These are phyloP conservation scores for Phalacrocorax pelagicus DNA, from an alignment of 2,113 vertebrate genomes.

Conservation along the genomic window DNA sequence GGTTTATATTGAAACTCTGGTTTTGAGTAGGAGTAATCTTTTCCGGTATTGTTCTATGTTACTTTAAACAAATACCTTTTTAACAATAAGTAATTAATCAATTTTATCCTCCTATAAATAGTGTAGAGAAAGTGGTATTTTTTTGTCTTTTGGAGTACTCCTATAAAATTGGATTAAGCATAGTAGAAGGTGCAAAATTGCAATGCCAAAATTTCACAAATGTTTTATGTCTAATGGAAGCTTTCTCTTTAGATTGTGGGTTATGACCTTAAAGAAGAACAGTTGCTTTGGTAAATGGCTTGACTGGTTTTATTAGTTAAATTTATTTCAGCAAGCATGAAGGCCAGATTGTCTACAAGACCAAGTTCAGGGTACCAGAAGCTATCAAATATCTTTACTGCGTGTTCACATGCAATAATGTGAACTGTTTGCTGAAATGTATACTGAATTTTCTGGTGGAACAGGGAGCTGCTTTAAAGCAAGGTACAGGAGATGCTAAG, in stretches of 20 bases:
- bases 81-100: neutral
- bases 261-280: neutral
- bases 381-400: neutral
- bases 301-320: neutral
- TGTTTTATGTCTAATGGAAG: neutral
- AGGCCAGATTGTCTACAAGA: neutral
- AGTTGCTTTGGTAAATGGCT: neutral
- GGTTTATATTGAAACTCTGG: neutral
- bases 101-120: neutral
- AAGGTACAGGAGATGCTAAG: neutral
- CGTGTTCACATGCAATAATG: accelerated
- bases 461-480: neutral
- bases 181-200: neutral
- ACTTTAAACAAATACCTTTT: neutral
- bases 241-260: neutral
- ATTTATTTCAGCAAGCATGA: neutral
- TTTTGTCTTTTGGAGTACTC: neutral
- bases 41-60: neutral
- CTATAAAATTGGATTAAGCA: neutral
- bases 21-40: neutral
- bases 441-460: neutral
- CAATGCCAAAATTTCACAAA: neutral
- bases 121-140: neutral
- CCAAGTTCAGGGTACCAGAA: neutral
- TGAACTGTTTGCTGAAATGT: neutral